These are phyloP conservation scores for Sylvicapra grimmia DNA, from an alignment of 2,113 vertebrate genomes.

Conservation along the genomic window DNA sequence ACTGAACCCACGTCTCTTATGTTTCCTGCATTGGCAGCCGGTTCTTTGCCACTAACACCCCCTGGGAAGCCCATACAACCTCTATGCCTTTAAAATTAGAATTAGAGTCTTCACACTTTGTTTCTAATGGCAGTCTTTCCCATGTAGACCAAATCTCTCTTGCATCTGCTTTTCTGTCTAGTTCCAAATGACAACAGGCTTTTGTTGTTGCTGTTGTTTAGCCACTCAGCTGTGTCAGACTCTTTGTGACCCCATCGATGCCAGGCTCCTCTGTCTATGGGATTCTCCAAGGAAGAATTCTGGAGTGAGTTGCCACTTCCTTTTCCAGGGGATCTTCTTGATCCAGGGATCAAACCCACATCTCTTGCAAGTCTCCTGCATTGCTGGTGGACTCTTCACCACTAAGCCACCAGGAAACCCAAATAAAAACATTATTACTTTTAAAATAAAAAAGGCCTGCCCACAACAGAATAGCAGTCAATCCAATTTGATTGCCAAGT, in stretches of 20 bases:
- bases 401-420: not conserved
- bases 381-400: not conserved
- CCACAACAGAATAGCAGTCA: conserved; percentile 60
- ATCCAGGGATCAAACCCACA: not conserved
- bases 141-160: not conserved
- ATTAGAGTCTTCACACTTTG: not conserved
- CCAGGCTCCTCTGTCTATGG: not conserved
- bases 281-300: not conserved
- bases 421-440: conserved; percentile 76
- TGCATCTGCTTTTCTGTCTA: not conserved
- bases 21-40: not conserved
- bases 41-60: not conserved
- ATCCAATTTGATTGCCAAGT: conserved; percentile 64
- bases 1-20: too few relatives aligned
- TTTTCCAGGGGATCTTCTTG: not conserved
- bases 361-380: not conserved
- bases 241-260: not conserved
- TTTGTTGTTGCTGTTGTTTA: not conserved
- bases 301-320: not conserved
- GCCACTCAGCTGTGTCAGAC: not conserved
- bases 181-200: not conserved
- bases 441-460: conserved; percentile 65
- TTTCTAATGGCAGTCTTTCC: not conserved
- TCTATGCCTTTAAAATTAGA: not conserved
- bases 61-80: not conserved